Evolutionary conservation across 2,888 invertebrate genomes (phyloP), one percentile per base, ranked within the genome.

Genomic region (Pemphredon lugubris): DNA sequence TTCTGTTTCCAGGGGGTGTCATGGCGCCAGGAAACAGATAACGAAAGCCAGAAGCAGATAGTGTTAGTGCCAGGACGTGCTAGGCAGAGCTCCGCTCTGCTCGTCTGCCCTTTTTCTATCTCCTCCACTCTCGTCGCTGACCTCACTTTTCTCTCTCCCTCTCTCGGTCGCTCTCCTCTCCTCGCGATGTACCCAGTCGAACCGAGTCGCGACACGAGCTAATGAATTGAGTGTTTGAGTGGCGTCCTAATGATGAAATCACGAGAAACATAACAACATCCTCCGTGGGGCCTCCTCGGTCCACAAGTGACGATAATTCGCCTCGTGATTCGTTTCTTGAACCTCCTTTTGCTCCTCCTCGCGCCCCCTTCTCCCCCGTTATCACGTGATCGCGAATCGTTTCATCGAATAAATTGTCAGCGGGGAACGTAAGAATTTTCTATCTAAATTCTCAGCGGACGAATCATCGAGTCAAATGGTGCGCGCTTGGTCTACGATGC

Each of bases 221-320:
- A 79, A 79, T 69, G 78, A 83, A 83, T 83, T 80, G 83, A 83
- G 77, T 76, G 78, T 67, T 77, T 82, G 83, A 83, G 73, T 83
- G 79, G 76, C 78, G 82, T 75, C 64, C 80, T 77, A 83, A 83
- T 76, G 78, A 83, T 70, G 77, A 83, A 82, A 83, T 83, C 82
- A 81, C 81, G 73, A 73, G 81, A 83, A 83, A 82, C 77, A 78
- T 80, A 79, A 82, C 81, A 79, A 83, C 81, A 81, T 82, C 81
- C 81, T 77, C 79, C 61, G 66, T n/a, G 71, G 47, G 57, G n/a
- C 40, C 45, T 45, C 42, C 18, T 58, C 48, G 47, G 48, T 20
- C 47, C 55, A 44, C 75, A 79, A 79, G 75, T 79, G 79, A 79
- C 79, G 59, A 79, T 73, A 68, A 77, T 79, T 79, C 66, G 79